Evolutionary conservation across 2,797 vertebrate genomes (phyloP).

Genomic region (Phoxinus dragarum): DNA sequence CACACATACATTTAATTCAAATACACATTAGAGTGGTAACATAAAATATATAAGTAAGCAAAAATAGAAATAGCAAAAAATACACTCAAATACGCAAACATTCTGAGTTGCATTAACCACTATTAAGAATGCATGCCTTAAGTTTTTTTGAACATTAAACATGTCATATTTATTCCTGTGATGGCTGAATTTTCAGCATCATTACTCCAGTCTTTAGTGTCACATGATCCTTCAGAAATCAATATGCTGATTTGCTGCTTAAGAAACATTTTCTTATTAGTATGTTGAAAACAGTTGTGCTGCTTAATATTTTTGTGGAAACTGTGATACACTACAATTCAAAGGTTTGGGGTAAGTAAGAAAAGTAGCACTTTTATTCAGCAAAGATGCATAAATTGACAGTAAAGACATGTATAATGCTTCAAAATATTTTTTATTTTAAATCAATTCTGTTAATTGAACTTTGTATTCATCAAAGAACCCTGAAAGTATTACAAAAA

Average conservation of each 20-base stretch:
- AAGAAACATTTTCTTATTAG: neutral
- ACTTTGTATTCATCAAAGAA: neutral
- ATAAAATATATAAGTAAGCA: neutral
- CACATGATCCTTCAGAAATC: neutral
- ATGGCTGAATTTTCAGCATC: neutral
- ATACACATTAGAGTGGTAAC: neutral
- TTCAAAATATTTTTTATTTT: neutral
- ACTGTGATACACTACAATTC: neutral
- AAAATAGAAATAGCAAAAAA: neutral
- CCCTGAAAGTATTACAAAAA: neutral
- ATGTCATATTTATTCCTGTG: neutral
- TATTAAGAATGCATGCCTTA: neutral
- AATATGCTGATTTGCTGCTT: neutral
- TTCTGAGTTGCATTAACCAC: neutral
- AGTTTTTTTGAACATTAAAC: neutral
- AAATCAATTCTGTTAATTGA: neutral
- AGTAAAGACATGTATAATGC: neutral
- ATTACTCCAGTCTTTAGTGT: neutral
- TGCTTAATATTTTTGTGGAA: neutral
- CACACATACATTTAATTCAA: slow-evolving; percentile 7
- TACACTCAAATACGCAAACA: neutral
- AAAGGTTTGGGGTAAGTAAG: neutral
- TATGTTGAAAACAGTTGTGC: neutral
- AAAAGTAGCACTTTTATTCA: neutral
- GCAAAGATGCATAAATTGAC: neutral